Base-by-base conservation (phyloP, 2,113 vertebrate genomes). In the Dasyornis broadbenti region DNA sequence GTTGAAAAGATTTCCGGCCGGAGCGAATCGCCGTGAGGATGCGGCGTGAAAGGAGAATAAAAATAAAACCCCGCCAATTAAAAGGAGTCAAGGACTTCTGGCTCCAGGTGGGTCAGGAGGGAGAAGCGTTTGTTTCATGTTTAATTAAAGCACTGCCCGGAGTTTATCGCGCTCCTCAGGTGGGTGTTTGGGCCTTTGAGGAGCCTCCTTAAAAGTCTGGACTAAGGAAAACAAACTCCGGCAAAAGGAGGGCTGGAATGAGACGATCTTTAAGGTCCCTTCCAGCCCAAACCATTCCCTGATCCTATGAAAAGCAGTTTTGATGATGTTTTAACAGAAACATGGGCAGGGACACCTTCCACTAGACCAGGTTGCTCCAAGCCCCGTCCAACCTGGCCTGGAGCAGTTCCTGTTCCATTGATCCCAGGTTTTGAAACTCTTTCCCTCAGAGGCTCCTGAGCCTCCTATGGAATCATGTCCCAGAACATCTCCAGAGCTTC, bases 341-440 rank as follows among this genome's bases (percentile, higher is more conserved):
- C 44, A 10, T 45, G 44, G 17, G 19, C 8, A 86, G 33, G 11
- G 53, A 52, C 54, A 53, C 4, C 22, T 86, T 6, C 53, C 37
- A 19, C 33, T 10, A 2, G 0, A 27, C 63, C 45, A 44, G 8
- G 11, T 0, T 35, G 27, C 9, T 86, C 54, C 54, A 39, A 39
- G 27, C 35, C 47, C 35, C 3, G 1, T 71, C 68, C 70, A 69
- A 0, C 47, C 39, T 39, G 35, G 24, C 35, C 35, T 37, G 24
- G 57, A 19, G 27, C 13, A 57, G 4, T 9, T 57, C 22, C 22
- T 33, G 14, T 31, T 8, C 31, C 30, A 44, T 44, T 65, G 33
- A 52, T 52, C 50, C 26, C 15, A 16, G 26, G 15, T 52, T 52
- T 52, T 27, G 50, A 52, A 13, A 28, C 50, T 52, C 50, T 52